A percentile compares a stretch with the other conserved stretches of the same genome.
These are phyloP conservation scores for Antrozous pallidus DNA, from an alignment of 2,797 vertebrate species.

Conservation along the genomic window DNA sequence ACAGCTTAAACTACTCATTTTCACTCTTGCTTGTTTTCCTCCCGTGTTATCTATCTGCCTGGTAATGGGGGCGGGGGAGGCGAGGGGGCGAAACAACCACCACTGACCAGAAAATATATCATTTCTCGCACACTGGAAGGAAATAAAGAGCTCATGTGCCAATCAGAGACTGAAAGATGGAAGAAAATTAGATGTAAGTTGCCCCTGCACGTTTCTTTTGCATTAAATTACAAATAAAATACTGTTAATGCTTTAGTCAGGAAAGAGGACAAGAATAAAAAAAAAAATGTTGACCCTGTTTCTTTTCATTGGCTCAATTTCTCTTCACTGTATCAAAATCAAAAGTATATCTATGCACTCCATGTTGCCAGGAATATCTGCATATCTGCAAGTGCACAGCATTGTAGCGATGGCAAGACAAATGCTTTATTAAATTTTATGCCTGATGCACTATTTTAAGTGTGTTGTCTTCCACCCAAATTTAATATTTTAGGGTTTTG, in stretches of 20 bases:
- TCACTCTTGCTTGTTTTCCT: neutral
- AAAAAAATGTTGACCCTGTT: neutral
- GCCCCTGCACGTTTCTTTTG: neutral
- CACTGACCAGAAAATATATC: neutral
- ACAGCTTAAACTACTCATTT: neutral
- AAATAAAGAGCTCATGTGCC: neutral
- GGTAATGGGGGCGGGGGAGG: neutral
- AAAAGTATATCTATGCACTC: neutral
- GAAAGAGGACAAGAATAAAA: neutral
- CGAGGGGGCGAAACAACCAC: neutral
- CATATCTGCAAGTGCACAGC: neutral
- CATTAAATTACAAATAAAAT: slow-evolving; percentile 4
- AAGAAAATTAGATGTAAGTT: neutral
- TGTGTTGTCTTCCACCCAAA: slow-evolving; percentile 63
- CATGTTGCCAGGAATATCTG: neutral
- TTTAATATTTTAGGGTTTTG: slow-evolving; percentile 68
- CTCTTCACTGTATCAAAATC: neutral
- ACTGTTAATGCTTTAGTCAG: slow-evolving; percentile 40
- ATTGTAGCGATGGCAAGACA: slow-evolving; percentile 44
- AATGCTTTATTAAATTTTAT: slow-evolving; percentile 67
- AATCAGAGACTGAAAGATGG: neutral
- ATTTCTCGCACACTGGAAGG: neutral
- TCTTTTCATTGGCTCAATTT: neutral
- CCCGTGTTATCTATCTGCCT: neutral
- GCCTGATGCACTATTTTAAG: slow-evolving; percentile 57